Conservation (phyloP, 2,888 invertebrate species). For the Panopea generosa region DNA sequence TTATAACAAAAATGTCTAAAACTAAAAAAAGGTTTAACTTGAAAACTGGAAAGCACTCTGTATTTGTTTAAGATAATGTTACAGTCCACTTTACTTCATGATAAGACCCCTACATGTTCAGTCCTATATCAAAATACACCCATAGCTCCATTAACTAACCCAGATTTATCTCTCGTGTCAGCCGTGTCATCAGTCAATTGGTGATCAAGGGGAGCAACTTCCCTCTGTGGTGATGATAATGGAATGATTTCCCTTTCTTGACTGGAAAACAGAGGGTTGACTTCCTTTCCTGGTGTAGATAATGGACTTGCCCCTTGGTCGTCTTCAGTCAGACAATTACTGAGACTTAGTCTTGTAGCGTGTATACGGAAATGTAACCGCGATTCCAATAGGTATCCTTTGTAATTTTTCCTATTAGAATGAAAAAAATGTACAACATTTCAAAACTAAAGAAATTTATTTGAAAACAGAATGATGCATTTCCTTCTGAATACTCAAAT, state of each 20-base stretch:
- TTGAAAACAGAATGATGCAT: too few relatives aligned
- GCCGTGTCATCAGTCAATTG: background rate
- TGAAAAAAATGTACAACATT: too few relatives aligned
- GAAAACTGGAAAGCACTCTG: too few relatives aligned
- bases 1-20: too few relatives aligned
- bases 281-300: slow-evolving; percentile 28
- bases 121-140: background rate
- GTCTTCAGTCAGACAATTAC: slow-evolving; percentile 24
- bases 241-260: slow-evolving; percentile 15
- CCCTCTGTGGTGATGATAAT: slow-evolving; percentile 12
- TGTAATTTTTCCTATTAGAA: slow-evolving; percentile 92
- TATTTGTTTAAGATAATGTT: too few relatives aligned
- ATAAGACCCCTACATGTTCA: too few relatives aligned
- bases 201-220: slow-evolving; percentile 5
- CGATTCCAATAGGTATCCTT: slow-evolving; percentile 94
- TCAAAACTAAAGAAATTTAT: too few relatives aligned
- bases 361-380: slow-evolving; percentile 96
- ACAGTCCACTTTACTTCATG: too few relatives aligned
- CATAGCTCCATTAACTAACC: background rate
- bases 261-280: slow-evolving; percentile 11
- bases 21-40: too few relatives aligned
- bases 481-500: too few relatives aligned
- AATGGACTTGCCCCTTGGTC: slow-evolving; percentile 4
- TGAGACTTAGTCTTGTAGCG: slow-evolving; percentile 85
- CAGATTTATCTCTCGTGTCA: background rate